phyloP scores from a whole-genome alignment of 2,113 vertebrate species.

The Alosa alosa region DNA sequence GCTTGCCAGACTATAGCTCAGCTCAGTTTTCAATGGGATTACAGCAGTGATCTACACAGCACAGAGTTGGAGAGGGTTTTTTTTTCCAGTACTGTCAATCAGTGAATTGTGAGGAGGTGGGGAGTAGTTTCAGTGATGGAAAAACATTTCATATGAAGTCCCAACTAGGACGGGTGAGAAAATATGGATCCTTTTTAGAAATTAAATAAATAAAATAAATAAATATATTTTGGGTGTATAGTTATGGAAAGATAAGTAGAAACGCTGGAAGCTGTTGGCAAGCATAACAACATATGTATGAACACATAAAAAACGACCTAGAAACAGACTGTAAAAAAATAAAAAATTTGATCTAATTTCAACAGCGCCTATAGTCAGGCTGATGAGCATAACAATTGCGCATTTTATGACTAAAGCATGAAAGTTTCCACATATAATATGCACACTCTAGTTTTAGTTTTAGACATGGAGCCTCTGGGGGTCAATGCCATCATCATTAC shows the following conservation, averaged over 20 bases:
- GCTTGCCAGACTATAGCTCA: background rate
- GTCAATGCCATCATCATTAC: too few species aligned
- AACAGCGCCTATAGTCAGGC: too few species aligned
- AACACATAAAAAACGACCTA: background rate
- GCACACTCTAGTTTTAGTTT: too few species aligned
- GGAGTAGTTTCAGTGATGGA: background rate
- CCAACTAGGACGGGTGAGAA: background rate
- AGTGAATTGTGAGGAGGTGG: background rate
- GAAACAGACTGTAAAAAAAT: too few species aligned
- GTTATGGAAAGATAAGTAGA: background rate
- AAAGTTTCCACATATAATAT: too few species aligned
- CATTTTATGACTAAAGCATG: too few species aligned
- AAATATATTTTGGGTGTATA: background rate
- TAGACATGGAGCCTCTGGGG: too few species aligned
- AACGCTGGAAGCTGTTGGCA: background rate
- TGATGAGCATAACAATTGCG: too few species aligned
- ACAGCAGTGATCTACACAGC: background rate
- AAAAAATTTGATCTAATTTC: too few species aligned
- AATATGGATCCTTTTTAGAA: background rate
- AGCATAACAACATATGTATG: background rate
- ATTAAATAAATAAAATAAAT: too few species aligned
- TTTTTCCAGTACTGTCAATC: background rate
- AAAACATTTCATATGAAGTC: background rate
- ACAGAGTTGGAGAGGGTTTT: background rate
- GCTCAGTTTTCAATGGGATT: background rate